Evolutionary conservation across 2,797 vertebrate genomes (phyloP).

Genomic region (Erithacus rubecula): DNA sequence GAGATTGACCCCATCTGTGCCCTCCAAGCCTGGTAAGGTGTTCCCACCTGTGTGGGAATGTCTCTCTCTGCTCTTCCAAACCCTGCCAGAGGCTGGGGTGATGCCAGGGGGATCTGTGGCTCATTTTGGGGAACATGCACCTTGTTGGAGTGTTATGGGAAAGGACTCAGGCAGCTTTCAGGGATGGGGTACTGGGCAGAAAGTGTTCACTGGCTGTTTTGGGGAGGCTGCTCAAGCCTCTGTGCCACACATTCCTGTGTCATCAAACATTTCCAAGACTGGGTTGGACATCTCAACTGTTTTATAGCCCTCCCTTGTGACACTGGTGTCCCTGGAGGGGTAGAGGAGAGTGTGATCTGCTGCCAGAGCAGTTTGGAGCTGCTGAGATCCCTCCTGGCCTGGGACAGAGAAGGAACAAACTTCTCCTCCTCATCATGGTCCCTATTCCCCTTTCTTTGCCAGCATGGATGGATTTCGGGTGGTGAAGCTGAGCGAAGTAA

Average conservation of each 20-base stretch:
- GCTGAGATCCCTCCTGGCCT: background rate
- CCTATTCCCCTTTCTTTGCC: conserved; percentile 46
- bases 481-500: conserved; percentile 96
- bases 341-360: background rate
- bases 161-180: background rate
- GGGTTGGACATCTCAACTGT: background rate
- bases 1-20: conserved; percentile 99
- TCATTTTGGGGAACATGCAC: fast-evolving
- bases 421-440: background rate
- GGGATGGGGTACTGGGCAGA: fast-evolving
- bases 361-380: background rate
- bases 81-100: background rate
- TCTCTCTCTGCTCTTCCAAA: background rate
- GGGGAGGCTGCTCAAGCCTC: background rate
- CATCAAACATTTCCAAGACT: background rate
- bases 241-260: fast-evolving
- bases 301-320: background rate
- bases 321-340: background rate
- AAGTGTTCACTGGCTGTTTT: background rate
- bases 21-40: conserved; percentile 91
- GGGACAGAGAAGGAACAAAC: background rate
- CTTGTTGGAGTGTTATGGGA: background rate
- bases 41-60: background rate
- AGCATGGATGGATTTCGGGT: conserved; percentile 99
- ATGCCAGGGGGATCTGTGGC: background rate